Conservation (phyloP, 2,113 vertebrate genomes). For the Poeciliopsis turrubarensis region DNA sequence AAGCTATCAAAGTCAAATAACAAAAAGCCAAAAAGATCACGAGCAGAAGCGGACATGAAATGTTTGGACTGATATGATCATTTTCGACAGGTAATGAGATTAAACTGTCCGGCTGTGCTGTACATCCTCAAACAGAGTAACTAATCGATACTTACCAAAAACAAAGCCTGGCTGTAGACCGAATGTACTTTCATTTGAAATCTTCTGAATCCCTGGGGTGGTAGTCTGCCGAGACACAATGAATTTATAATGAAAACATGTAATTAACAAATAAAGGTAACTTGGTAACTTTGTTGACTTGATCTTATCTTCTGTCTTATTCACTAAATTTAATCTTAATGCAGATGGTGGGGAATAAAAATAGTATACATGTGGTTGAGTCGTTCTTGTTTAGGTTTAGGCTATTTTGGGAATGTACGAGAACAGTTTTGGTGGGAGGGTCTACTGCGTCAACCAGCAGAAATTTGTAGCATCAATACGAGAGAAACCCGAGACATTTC, state of each 20-base stretch:
- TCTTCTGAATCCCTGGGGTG: conserved; percentile 55
- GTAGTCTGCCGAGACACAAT: conserved; percentile 62
- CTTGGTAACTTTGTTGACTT: no score
- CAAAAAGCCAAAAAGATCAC: neutral
- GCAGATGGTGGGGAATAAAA: neutral
- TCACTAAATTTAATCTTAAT: neutral
- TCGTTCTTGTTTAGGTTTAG: neutral
- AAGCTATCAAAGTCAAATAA: neutral
- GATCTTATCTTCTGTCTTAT: no score
- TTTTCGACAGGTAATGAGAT: neutral
- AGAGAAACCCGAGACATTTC: conserved; percentile 57
- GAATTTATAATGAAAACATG: neutral
- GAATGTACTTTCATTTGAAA: conserved; percentile 49
- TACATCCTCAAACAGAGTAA: neutral
- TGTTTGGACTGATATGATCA: neutral
- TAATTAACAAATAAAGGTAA: neutral
- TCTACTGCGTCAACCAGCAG: conserved; percentile 36
- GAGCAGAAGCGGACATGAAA: neutral
- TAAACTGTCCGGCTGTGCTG: neutral
- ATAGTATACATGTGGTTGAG: neutral
- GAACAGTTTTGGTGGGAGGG: conserved; percentile 18
- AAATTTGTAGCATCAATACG: conserved; percentile 52
- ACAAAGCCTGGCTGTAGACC: conserved; percentile 56
- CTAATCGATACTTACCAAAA: conserved; percentile 67
- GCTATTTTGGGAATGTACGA: conserved; percentile 27